Conservation (phyloP, 2,888 invertebrate genomes). For the Idaea biselata region DNA sequence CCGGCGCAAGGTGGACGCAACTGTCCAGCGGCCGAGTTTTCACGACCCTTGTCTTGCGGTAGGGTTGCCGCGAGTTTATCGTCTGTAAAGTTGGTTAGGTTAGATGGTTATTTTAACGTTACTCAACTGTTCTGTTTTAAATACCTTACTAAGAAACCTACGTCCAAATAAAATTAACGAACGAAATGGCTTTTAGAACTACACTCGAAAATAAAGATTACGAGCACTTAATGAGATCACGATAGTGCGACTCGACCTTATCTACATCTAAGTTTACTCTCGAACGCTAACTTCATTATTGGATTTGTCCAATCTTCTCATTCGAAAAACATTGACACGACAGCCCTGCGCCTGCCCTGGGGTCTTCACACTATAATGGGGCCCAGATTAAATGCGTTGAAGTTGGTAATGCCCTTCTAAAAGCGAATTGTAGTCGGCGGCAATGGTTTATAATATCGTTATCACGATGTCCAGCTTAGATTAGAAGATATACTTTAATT, state of each 20-base stretch:
- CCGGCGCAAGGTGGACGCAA: constrained; percentile 37
- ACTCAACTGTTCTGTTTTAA: constrained; percentile 17
- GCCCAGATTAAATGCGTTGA: constrained; percentile 67
- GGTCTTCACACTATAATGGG: constrained; percentile 55
- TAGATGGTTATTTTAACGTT: constrained; percentile 22
- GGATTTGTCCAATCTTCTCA: constrained; percentile 36
- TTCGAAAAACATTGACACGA: constrained; percentile 40
- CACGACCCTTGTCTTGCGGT: constrained; percentile 42
- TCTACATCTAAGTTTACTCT: constrained; percentile 30
- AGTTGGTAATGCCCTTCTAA: constrained; percentile 69
- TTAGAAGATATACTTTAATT: constrained; percentile 67
- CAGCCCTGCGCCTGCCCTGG: constrained; percentile 40
- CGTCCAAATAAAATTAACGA: constrained; percentile 18
- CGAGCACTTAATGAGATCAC: neutral
- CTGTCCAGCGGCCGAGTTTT: constrained; percentile 45
- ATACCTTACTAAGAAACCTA: constrained; percentile 12
- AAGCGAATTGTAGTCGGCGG: constrained; percentile 70
- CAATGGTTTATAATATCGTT: constrained; percentile 71
- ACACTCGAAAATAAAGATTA: constrained; percentile 16
- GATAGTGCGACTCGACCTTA: neutral
- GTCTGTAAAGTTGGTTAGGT: constrained; percentile 31
- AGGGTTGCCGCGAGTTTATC: constrained; percentile 32
- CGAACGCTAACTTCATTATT: constrained; percentile 32
- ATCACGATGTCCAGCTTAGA: constrained; percentile 68
- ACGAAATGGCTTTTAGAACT: constrained; percentile 17